A percentile compares a stretch with the other conserved stretches of the same genome.
Conservation (phyloP, 1,140 invertebrate species). For the Diachasmimorpha longicaudata region DNA sequence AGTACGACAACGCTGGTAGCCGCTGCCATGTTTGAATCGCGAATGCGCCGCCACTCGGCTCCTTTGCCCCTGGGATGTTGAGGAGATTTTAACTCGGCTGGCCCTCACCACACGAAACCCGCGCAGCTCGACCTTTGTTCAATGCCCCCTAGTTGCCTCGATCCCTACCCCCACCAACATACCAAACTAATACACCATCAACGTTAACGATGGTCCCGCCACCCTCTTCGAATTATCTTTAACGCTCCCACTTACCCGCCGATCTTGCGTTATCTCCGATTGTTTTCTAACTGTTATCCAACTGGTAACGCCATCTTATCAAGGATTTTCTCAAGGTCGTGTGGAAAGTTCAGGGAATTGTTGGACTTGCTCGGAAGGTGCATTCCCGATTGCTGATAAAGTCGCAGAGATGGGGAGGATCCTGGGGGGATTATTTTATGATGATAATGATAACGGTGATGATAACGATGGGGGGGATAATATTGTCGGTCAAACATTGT, state of each 20-base stretch:
- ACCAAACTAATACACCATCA: background rate
- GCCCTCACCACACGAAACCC: background rate
- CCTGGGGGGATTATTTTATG: too few species aligned
- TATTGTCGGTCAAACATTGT: too few species aligned
- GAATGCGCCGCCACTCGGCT: slow-evolving; percentile 43
- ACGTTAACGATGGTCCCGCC: background rate
- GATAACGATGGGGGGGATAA: too few species aligned
- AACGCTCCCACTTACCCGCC: background rate
- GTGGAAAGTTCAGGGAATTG: too few species aligned
- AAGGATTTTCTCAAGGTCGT: background rate
- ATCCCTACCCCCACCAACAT: background rate
- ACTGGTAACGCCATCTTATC: background rate
- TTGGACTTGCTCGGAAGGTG: too few species aligned
- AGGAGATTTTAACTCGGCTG: background rate
- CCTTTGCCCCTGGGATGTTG: background rate
- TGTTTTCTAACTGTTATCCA: background rate
- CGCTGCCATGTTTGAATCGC: slow-evolving; percentile 75
- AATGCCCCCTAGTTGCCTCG: background rate
- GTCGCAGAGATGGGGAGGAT: too few species aligned
- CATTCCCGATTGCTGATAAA: too few species aligned
- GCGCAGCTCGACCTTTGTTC: slow-evolving; percentile 23
- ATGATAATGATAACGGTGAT: too few species aligned
- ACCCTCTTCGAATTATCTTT: slow-evolving; percentile 1
- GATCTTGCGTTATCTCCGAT: background rate
- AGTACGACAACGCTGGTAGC: slow-evolving; percentile 91